Evolutionary conservation across 2,797 vertebrate genomes (phyloP), one percentile per base, ranked within the genome.

Genomic region (Sebastes aleutianus): DNA sequence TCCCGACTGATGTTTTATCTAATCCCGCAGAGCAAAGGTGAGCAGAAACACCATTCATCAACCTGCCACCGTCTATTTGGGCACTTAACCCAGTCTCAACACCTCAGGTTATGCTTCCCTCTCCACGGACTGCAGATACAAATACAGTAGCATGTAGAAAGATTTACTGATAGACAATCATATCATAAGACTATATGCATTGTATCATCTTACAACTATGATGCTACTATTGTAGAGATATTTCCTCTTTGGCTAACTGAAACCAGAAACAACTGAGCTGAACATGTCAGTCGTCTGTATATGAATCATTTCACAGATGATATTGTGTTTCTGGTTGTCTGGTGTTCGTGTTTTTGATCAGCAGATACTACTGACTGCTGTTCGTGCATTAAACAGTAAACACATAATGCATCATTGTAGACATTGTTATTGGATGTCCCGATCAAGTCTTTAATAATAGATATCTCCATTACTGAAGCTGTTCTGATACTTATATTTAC

Each of bases 41-140:
- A 92, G 85, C 75, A 85, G 88, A 83, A 84, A 88, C 85, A 65
- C 87, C 88, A 92, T 95, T 81, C 88, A 94, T 94, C 93, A 94
- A 90, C 74, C 88, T 94, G 94, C 86, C 91, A 90, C 6, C 9
- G 1, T 58, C 80, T 34, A 12, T 79, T 82, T 63, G 71, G 81
- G 80, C 74, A 18, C 81, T 82, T 78, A 81, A 88, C 80, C 82
- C 73, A 22, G 62, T 12, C 70, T 69, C 47, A 54, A 39, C 71
- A 47, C 56, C 34, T 62, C 81, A 36, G 47, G 12, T 36, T 82
- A 29, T 4, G n/a, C 22, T 77, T 39, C 43, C 61, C 24, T 20
- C 70, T 72, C 67, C 76, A 22, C 53, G 50, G 62, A 76, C 76
- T 59, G 67, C 64, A 76, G 71, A 68, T 26, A 74, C 68, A 73